Percentiles rank a stretch among this genome's conserved stretches.
Evolutionary conservation across 2,113 vertebrate genomes (phyloP).

Genomic region (Mesoclemmys tuberculata): DNA sequence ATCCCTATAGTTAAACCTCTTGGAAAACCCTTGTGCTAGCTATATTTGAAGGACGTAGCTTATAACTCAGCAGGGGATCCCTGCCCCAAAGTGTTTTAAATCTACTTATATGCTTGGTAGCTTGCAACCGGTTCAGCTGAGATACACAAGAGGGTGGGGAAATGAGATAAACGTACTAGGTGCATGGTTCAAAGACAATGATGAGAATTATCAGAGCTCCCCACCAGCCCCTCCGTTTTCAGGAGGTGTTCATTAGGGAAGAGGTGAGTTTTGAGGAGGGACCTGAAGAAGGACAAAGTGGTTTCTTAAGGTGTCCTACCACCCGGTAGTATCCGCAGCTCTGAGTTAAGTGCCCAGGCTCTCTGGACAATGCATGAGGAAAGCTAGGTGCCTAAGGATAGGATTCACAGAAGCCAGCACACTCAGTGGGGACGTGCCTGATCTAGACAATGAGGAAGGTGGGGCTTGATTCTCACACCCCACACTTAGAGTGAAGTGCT

Average conservation of each 20-base stretch:
- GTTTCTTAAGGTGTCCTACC: not conserved
- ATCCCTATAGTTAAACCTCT: not conserved
- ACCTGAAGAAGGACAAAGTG: not conserved
- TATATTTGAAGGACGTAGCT: not conserved
- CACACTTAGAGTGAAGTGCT: not conserved
- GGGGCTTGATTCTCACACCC: not conserved
- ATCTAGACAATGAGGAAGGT: not conserved
- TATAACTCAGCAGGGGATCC: not conserved
- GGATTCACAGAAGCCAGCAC: not conserved
- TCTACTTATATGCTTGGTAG: not conserved
- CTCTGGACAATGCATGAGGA: not conserved
- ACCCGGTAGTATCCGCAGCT: not conserved
- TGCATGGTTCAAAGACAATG: not conserved
- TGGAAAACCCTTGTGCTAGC: not conserved
- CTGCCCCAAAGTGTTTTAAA: not conserved
- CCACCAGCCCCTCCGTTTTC: not conserved
- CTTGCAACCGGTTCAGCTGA: not conserved
- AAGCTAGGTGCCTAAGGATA: not conserved
- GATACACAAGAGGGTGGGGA: not conserved
- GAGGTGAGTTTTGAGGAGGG: not conserved
- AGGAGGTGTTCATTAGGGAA: not conserved
- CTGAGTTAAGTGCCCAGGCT: not conserved
- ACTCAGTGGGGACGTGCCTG: not conserved
- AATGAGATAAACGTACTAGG: not conserved
- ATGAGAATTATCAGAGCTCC: not conserved